Conservation (phyloP, 2,888 invertebrate genomes). For the Lepidochitona cinerea region DNA sequence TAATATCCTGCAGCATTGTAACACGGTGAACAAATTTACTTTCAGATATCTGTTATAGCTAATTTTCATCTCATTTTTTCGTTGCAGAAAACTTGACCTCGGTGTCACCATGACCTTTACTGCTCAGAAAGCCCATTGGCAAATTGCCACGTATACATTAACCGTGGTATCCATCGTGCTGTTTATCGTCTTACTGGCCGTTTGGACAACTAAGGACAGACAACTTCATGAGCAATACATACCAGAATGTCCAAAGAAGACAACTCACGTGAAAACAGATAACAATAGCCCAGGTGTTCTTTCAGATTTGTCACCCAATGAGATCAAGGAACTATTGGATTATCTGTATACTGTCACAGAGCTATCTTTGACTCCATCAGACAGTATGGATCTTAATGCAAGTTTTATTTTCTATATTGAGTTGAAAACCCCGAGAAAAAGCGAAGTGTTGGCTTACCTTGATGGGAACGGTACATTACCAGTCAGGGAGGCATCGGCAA, state of each 20-base stretch:
- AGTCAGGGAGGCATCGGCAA: conserved; percentile 45
- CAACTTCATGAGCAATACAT: not conserved
- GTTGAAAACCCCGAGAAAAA: conserved; percentile 46
- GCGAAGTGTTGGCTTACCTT: conserved; percentile 42
- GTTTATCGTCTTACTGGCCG: conserved; percentile 6
- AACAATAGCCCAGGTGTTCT: conserved; percentile 29
- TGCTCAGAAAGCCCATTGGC: not conserved
- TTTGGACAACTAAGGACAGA: conserved; percentile 5
- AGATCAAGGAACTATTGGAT: conserved; percentile 42
- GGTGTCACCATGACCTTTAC: not conserved
- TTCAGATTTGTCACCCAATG: conserved; percentile 41
- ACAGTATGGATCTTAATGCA: conserved; percentile 37
- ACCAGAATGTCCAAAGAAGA: conserved; percentile 1
- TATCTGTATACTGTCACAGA: conserved; percentile 36
- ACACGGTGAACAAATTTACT: too few relatives aligned
- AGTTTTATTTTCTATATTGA: conserved; percentile 59
- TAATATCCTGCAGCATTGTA: too few relatives aligned
- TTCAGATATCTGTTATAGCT: too few relatives aligned
- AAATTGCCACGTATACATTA: conserved; percentile 1
- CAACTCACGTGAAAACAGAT: conserved; percentile 25
- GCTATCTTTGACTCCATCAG: conserved; percentile 38
- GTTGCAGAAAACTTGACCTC: not conserved
- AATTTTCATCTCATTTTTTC: too few relatives aligned
- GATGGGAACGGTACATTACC: conserved; percentile 41
- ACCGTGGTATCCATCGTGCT: not conserved